Conservation (phyloP, 2,888 invertebrate species). For the Lasioglossum lativentre region DNA sequence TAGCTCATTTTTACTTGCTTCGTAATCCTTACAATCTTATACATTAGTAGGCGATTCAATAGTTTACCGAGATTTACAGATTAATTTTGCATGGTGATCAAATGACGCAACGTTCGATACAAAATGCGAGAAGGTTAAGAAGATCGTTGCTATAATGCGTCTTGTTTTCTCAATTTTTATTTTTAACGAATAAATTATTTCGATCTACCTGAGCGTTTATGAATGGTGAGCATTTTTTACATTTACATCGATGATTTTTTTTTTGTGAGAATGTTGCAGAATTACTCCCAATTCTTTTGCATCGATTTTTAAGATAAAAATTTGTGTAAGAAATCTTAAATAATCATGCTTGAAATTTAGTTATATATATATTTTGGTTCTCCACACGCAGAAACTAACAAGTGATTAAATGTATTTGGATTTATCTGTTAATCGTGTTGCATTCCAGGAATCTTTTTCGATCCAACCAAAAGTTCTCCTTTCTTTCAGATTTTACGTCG, state of each 20-base stretch:
- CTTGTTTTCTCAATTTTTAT: not conserved
- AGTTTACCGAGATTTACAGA: not conserved
- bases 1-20: not conserved
- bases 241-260: not conserved
- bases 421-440: not conserved
- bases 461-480: not conserved
- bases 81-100: not conserved
- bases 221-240: not conserved
- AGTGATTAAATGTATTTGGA: not conserved
- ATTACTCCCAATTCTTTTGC: too few species aligned
- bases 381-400: slow-evolving; percentile 1
- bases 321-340: not conserved
- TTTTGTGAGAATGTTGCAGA: not conserved
- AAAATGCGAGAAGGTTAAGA: too few species aligned
- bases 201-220: not conserved
- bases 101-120: too few species aligned
- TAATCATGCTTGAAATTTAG: too few species aligned
- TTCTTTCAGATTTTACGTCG: not conserved
- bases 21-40: not conserved
- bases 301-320: not conserved
- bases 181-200: too few species aligned
- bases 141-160: too few species aligned
- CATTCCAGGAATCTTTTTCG: not conserved
- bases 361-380: not conserved
- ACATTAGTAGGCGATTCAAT: too few species aligned